These are phyloP conservation scores for Tachina fera DNA, from an alignment of 2,888 invertebrate species.

Conservation along the genomic window DNA sequence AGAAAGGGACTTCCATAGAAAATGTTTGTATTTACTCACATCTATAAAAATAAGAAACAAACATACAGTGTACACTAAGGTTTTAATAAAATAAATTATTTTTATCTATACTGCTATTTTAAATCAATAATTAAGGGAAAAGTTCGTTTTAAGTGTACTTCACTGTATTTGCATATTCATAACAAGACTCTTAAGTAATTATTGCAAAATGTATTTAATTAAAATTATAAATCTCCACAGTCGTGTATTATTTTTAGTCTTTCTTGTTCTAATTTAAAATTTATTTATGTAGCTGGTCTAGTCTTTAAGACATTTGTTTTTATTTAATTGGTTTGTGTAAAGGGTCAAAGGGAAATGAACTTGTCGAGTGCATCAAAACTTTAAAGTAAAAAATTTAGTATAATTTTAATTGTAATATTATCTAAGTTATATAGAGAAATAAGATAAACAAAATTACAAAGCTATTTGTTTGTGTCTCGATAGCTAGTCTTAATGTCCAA, in stretches of 20 bases:
- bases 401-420: no score
- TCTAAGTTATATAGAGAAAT: no score
- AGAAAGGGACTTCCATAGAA: slow-evolving; percentile 47
- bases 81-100: background rate
- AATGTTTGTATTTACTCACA: no score
- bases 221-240: background rate
- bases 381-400: no score
- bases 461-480: no score
- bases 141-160: background rate
- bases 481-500: no score
- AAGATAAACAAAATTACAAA: no score
- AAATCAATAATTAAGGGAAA: background rate
- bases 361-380: background rate
- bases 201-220: slow-evolving; percentile 7
- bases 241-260: slow-evolving; percentile 11
- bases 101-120: background rate
- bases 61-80: background rate
- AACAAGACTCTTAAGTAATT: background rate
- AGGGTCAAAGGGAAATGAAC: slow-evolving; percentile 41
- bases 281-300: slow-evolving; percentile 35
- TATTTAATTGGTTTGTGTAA: background rate
- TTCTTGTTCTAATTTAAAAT: slow-evolving; percentile 19
- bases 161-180: background rate
- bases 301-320: slow-evolving; percentile 6
- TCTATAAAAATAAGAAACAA: background rate